Evolutionary conservation across 2,888 invertebrate genomes (phyloP).

Genomic region (Cryptus viduatorius): DNA sequence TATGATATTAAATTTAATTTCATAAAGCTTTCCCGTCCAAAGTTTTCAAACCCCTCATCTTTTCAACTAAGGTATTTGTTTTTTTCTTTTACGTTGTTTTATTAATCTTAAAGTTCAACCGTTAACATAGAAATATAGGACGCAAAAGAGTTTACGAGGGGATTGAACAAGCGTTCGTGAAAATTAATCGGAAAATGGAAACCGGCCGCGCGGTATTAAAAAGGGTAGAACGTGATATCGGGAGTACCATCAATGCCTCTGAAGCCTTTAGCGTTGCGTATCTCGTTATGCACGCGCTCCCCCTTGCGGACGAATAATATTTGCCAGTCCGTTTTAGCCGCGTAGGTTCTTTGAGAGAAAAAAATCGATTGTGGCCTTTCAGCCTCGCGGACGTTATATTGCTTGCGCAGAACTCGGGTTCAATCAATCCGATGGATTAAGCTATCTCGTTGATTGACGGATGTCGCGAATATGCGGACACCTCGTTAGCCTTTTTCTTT

Average conservation of each 20-base stretch:
- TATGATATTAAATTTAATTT: not conserved
- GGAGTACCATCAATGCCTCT: not conserved
- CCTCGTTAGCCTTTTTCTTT: not conserved
- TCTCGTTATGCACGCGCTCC: constrained; percentile 18
- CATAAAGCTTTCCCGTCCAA: not conserved
- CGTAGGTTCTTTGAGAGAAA: constrained; percentile 19
- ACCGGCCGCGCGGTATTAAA: constrained; percentile 7
- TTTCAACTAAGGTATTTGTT: not conserved
- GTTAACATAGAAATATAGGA: constrained; percentile 9
- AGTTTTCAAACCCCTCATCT: not conserved
- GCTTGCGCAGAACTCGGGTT: constrained; percentile 10
- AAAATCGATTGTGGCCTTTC: constrained; percentile 15
- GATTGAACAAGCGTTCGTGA: constrained; percentile 34
- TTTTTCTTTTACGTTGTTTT: not conserved
- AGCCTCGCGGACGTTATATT: not conserved
- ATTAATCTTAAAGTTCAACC: constrained; percentile 8
- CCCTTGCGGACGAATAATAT: constrained; percentile 14
- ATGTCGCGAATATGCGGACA: constrained; percentile 4
- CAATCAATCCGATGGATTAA: constrained; percentile 1
- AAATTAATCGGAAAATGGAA: constrained; percentile 54
- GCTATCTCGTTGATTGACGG: constrained; percentile 3
- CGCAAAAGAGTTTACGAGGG: constrained; percentile 34
- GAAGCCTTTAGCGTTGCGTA: constrained; percentile 18
- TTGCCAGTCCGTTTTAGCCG: constrained; percentile 17
- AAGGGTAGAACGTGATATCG: constrained; percentile 29